phyloP scores from a whole-genome alignment of 64 coral and sea anemone species.

The Montipora sp. region DNA sequence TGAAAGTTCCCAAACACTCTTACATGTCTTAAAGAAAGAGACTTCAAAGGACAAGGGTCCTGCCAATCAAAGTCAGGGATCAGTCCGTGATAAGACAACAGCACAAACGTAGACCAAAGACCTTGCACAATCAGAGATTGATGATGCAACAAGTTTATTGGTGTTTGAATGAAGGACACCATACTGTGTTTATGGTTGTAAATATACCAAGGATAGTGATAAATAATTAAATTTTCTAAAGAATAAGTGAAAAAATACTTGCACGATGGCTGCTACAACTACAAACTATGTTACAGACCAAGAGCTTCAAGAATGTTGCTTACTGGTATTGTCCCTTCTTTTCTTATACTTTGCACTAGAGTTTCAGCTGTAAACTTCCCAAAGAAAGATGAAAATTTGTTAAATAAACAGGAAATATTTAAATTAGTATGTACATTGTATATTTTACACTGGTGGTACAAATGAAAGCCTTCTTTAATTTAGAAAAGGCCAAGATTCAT shows the following conservation, averaged over 20 bases:
- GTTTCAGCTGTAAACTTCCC: no score
- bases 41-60: conserved; percentile 84
- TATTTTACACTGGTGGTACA: no score
- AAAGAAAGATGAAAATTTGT: no score
- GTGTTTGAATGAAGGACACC: background rate
- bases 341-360: no score
- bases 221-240: background rate
- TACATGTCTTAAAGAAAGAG: conserved; percentile 97
- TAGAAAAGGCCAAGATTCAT: background rate
- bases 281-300: no score
- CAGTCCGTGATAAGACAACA: conserved; percentile 68
- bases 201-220: background rate
- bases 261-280: no score
- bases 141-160: background rate
- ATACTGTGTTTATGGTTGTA: background rate
- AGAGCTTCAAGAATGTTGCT: no score
- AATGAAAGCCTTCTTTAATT: no score
- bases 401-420: no score
- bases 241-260: no score
- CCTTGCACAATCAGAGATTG: background rate
- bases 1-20: conserved; percentile 97
- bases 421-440: no score
- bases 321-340: no score
- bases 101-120: conserved; percentile 55
- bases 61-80: conserved; percentile 64